Base-by-base conservation (phyloP, 1,140 invertebrate genomes). In the Odontomachus brunneus region DNA sequence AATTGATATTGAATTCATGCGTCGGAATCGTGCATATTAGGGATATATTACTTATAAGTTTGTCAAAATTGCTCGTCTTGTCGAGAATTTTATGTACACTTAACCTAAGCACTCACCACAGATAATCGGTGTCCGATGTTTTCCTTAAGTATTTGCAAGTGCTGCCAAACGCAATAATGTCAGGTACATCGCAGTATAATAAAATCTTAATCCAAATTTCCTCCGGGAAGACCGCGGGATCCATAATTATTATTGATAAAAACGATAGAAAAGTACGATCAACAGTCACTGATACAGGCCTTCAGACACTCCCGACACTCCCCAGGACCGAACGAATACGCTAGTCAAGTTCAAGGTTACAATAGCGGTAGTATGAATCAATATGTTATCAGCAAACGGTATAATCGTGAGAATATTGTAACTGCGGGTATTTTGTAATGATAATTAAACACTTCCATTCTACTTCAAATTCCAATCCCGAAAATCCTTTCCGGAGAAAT, bases 201-300 rank as follows among this genome's bases (percentile, higher is more conserved):
- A 94, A 92, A 80, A 94, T 94, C 89, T 94, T 94, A 51, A 94
- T 94, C 94, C 94, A 94, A 85, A 94, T 94, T 87, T 94, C 94
- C 72, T 94, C 93, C 26, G 94, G 93, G 74, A 94, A 93, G 44
- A 94, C 90, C 24, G 93, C 91, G 44, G 93, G 93, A 93, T 94
- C 94, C 94, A 94, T 94, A 89, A 87, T 92, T 89, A 81, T 88
- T 89, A 84, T 85, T 71, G 65, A 89, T 88, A 92, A 88, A 92
- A 90, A 88, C 63, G 69, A 90, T 92, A 92, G 65, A 91, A 92
- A 92, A 92, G 76, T 88, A 89, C 63, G 82, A 89, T 90, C 82
- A 91, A 90, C 84, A 90, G 80, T 75, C 71, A 88, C 73, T 88
- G 76, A 82, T 75, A 87, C 38, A 84, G 74, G 86, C 84, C 69